Evolutionary conservation across 2,797 vertebrate species (phyloP).

Genomic region (Percopsis omiscomaycus): DNA sequence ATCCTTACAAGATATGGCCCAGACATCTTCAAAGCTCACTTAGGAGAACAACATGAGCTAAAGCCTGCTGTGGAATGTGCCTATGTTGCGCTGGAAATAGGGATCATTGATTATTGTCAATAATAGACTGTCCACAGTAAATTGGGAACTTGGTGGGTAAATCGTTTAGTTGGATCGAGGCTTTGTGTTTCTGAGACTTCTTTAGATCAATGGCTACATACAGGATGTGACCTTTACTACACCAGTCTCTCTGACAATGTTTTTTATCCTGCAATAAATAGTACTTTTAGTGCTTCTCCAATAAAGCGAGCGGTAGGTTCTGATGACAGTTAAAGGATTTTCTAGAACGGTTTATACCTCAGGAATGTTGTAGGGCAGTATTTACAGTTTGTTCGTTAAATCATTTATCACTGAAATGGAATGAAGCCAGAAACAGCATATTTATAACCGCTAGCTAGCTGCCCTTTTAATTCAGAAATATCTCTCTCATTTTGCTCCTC

Average conservation of each 20-base stretch:
- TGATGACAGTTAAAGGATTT: background rate
- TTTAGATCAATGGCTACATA: background rate
- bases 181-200: slow-evolving; percentile 6
- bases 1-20: background rate
- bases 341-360: background rate
- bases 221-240: slow-evolving; percentile 1
- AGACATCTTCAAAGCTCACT: slow-evolving; percentile 3
- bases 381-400: background rate
- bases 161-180: background rate
- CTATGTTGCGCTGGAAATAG: slow-evolving; percentile 9
- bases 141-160: background rate
- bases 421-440: background rate
- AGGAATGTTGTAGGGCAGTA: background rate
- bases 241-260: background rate
- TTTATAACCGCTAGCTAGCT: background rate
- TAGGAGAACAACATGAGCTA: slow-evolving; percentile 1
- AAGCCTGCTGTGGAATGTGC: background rate
- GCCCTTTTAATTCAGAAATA: background rate
- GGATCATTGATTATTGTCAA: background rate
- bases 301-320: background rate
- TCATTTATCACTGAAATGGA: background rate
- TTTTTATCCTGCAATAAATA: background rate
- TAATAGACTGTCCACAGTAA: background rate
- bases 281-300: slow-evolving; percentile 11
- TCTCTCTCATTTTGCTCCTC: background rate